Conservation (phyloP, 2,113 vertebrate genomes). For the Naja naja region DNA sequence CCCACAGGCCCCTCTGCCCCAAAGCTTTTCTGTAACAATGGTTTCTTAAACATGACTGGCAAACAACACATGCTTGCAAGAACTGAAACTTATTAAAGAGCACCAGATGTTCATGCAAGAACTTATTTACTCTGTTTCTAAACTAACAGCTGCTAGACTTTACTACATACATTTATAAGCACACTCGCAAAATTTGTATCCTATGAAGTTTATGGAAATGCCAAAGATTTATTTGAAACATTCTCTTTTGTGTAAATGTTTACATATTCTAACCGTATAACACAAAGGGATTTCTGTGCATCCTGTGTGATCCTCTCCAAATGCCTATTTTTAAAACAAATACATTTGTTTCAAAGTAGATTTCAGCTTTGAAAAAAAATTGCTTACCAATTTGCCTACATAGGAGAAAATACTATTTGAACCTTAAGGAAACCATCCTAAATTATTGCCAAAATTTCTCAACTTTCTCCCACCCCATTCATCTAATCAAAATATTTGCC, state of each 20-base stretch:
- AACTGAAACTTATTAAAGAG: background rate
- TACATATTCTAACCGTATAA: background rate
- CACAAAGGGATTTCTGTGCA: background rate
- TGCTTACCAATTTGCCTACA: background rate
- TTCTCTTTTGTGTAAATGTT: conserved; percentile 8
- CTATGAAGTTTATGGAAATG: background rate
- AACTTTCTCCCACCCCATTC: background rate
- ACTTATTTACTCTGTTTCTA: background rate
- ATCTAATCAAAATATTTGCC: background rate
- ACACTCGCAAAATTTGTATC: background rate
- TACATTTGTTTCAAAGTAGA: background rate
- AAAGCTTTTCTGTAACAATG: conserved; percentile 1
- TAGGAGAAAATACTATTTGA: background rate
- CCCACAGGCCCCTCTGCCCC: background rate
- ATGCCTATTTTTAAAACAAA: background rate
- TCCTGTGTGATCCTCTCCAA: background rate
- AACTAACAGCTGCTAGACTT: background rate
- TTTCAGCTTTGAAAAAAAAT: background rate
- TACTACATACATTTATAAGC: background rate
- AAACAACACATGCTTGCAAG: background rate
- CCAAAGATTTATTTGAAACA: background rate
- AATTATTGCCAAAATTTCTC: background rate
- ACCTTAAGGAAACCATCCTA: background rate
- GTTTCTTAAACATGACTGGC: background rate
- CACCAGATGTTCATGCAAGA: background rate